Percentiles rank a stretch among this genome's conserved stretches.
phyloP scores from a whole-genome alignment of 2,888 invertebrate genomes.

The Drosophila melanosoma region DNA sequence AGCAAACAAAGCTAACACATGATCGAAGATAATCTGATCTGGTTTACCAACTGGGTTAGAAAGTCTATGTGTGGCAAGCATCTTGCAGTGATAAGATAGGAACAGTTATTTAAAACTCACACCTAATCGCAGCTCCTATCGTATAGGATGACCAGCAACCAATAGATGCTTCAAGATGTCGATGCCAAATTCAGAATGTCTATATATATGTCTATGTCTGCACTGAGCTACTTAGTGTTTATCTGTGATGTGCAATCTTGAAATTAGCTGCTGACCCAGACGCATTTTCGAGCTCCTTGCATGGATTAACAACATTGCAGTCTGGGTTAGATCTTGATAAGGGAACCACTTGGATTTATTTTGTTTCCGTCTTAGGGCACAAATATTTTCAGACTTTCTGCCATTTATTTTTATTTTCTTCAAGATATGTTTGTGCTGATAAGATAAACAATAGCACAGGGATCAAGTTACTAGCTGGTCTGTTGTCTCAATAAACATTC shows the following conservation, averaged over 20 bases:
- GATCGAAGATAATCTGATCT: constrained; percentile 48
- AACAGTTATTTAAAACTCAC: constrained; percentile 31
- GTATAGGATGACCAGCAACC: constrained; percentile 5
- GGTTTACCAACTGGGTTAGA: constrained; percentile 64
- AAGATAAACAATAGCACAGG: constrained; percentile 53
- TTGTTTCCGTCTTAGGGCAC: constrained; percentile 41
- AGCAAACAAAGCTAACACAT: constrained; percentile 49
- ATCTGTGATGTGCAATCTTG: constrained; percentile 66
- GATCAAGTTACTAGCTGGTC: constrained; percentile 55
- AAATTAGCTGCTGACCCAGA: constrained; percentile 18
- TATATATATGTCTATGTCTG: neutral
- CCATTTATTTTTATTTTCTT: constrained; percentile 16
- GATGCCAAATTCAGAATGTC: neutral
- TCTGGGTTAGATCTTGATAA: constrained; percentile 42
- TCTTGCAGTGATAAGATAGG: constrained; percentile 40
- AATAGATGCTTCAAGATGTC: constrained; percentile 11
- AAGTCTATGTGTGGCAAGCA: constrained; percentile 25
- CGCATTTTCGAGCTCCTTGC: constrained; percentile 10
- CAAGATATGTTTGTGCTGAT: constrained; percentile 60
- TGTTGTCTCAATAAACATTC: constrained; percentile 58
- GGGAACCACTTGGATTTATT: constrained; percentile 28
- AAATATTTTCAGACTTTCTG: constrained; percentile 48
- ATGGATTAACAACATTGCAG: constrained; percentile 38
- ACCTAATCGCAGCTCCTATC: constrained; percentile 53
- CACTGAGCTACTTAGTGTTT: constrained; percentile 34